Conservation (phyloP, 2,888 invertebrate genomes). For the Pseudococcus longispinus region DNA sequence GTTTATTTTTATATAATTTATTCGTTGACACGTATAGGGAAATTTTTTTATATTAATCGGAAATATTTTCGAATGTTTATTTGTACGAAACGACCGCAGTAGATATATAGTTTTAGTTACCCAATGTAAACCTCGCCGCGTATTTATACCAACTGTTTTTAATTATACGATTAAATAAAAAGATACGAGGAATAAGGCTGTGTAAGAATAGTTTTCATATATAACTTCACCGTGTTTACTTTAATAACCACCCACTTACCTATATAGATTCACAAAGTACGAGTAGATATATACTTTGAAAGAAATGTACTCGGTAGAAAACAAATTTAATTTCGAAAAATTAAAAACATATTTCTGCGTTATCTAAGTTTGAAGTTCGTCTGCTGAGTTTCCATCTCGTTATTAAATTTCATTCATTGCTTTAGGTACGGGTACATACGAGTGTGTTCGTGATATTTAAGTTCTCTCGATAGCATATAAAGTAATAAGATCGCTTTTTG, state of each 20-base stretch:
- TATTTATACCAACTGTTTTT: not conserved
- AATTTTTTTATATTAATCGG: conserved; percentile 19
- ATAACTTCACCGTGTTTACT: not conserved
- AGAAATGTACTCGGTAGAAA: not conserved
- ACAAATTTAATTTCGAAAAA: conserved; percentile 4
- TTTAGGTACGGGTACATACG: not conserved
- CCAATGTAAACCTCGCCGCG: not conserved
- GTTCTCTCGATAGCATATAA: not conserved
- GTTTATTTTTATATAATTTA: conserved; percentile 14
- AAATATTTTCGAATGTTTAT: not conserved
- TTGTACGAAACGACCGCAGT: not conserved
- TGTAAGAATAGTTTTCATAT: not conserved
- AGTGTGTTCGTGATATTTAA: too few relatives aligned
- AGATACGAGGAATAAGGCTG: not conserved
- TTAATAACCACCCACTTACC: not conserved
- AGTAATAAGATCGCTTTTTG: not conserved
- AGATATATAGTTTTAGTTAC: not conserved
- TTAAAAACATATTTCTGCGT: not conserved
- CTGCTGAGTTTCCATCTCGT: not conserved
- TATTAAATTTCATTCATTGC: not conserved
- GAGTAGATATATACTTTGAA: conserved; percentile 1
- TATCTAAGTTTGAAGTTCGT: not conserved
- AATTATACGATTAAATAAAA: conserved; percentile 19
- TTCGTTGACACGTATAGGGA: not conserved
- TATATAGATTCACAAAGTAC: too few relatives aligned